Evolutionary conservation across 2,797 vertebrate species (phyloP), one percentile per base, ranked within the genome.

Genomic region (Spinibarbus caldwelli): DNA sequence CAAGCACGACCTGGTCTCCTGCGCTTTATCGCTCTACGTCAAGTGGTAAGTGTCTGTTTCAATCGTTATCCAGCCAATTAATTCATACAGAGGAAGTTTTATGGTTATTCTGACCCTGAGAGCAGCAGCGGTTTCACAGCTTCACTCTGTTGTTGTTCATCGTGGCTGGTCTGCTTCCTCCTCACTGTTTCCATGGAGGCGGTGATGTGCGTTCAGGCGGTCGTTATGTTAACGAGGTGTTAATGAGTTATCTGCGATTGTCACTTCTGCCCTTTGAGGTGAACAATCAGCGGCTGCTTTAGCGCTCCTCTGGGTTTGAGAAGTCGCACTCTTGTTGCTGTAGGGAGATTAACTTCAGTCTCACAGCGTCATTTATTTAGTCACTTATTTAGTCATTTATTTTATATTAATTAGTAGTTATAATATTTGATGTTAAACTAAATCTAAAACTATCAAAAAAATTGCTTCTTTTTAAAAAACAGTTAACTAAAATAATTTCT

Each of bases 11-110:
- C 96, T 99, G 2, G 87, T 95, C 36, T 94, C 96, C 34, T 96
- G 96, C 0, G 92, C 96, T 59, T 90, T 98, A 83, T 95, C 94
- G 90, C 97, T 99, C 70, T 95, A 97, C 89, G 95, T 97, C 75
- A 99, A 98, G 86, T 99, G 98, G 98, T 99, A 92, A 95, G 94
- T 76, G 31, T 64, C n/a, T 31, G 41, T 72, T 0, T 4, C 2
- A 19, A 1, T 29, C 14, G 1, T 71, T n/a, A 76, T 64, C 36
- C 38, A 1, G 36, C 31, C 0, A 17, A 29, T 29, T 29, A 5
- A 47, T 72, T 29, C 4, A 9, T 6, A 21, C 29, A 23, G 59
- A 78, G 41, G 15, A 41, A 2, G 9, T n/a, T 43, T 62, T 3
- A 5, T 43, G 36, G n/a, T 43, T 26, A 36, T 43, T 11, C 23